These are phyloP conservation scores for Pseudochromis fuscus DNA, from an alignment of 2,797 vertebrate genomes.

Conservation along the genomic window DNA sequence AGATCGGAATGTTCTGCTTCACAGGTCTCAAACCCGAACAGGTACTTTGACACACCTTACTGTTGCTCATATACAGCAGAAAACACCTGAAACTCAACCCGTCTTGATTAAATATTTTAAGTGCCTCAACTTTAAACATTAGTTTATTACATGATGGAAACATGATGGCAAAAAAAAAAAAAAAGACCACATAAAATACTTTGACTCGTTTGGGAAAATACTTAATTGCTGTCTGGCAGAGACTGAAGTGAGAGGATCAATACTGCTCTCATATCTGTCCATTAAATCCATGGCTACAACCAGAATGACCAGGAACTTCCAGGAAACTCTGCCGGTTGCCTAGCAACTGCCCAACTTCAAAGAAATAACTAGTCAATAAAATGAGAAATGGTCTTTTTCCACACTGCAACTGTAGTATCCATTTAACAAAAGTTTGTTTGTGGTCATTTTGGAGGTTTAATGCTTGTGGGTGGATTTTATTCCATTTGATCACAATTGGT, in stretches of 20 bases:
- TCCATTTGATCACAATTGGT: neutral
- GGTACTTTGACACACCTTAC: conserved; percentile 76
- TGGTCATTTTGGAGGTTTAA: neutral
- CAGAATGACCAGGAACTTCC: neutral
- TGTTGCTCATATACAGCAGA: neutral
- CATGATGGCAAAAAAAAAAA: too few relatives aligned
- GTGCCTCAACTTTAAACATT: too few relatives aligned
- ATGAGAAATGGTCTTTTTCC: neutral
- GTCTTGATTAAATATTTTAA: too few relatives aligned
- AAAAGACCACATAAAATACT: too few relatives aligned
- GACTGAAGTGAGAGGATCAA: too few relatives aligned
- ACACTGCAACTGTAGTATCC: too few relatives aligned
- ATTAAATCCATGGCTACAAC: neutral
- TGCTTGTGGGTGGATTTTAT: neutral
- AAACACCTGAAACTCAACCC: neutral
- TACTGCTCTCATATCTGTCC: too few relatives aligned
- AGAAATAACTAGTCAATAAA: neutral
- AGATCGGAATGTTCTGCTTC: conserved; percentile 99
- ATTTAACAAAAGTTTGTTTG: neutral
- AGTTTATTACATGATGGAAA: too few relatives aligned
- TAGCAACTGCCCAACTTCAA: neutral
- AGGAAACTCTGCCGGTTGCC: neutral
- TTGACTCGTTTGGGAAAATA: too few relatives aligned
- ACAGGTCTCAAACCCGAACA: conserved; percentile 97
- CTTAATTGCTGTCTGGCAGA: too few relatives aligned